Conservation (phyloP, 1,140 invertebrate species). For the Psix sp. region DNA sequence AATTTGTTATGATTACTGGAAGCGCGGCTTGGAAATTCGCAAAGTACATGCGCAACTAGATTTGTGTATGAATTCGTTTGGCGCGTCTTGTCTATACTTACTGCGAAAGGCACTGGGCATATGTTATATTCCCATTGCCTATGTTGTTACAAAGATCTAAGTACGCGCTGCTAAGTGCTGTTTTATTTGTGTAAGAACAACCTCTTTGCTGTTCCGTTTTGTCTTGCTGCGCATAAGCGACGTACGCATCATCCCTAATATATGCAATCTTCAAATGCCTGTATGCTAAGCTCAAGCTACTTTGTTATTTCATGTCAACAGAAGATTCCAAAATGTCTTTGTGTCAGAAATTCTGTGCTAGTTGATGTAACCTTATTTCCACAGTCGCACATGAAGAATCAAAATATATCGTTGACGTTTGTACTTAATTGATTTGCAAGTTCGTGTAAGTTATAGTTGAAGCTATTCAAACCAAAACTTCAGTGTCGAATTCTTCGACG, state of each 20-base stretch:
- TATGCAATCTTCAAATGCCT: conserved; percentile 57
- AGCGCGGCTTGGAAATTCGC: conserved; percentile 62
- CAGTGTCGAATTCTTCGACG: conserved; percentile 29
- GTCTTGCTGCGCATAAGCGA: conserved; percentile 52
- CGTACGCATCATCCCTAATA: conserved; percentile 55
- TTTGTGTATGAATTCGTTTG: conserved; percentile 72
- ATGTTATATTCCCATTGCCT: conserved; percentile 76
- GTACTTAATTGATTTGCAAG: conserved; percentile 22
- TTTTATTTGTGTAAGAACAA: conserved; percentile 77
- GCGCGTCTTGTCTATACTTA: conserved; percentile 59
- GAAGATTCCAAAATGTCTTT: conserved; percentile 43
- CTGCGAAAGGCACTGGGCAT: conserved; percentile 64
- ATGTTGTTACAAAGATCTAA: conserved; percentile 70
- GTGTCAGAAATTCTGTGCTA: conserved; percentile 29
- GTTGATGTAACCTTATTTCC: conserved; percentile 35
- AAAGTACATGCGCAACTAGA: conserved; percentile 66
- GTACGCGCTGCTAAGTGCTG: conserved; percentile 74
- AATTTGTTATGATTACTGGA: conserved; percentile 62
- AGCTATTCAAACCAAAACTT: conserved; percentile 9
- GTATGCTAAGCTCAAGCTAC: conserved; percentile 35
- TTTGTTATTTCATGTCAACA: conserved; percentile 56
- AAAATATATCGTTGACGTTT: conserved; percentile 6
- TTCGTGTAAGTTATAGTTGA: neutral
- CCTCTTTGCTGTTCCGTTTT: conserved; percentile 67
- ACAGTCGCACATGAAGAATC: conserved; percentile 34